Percentiles rank a stretch among this genome's conserved stretches.
These are phyloP conservation scores for Portunus trituberculatus DNA, from an alignment of 1,140 invertebrate species.

Conservation along the genomic window DNA sequence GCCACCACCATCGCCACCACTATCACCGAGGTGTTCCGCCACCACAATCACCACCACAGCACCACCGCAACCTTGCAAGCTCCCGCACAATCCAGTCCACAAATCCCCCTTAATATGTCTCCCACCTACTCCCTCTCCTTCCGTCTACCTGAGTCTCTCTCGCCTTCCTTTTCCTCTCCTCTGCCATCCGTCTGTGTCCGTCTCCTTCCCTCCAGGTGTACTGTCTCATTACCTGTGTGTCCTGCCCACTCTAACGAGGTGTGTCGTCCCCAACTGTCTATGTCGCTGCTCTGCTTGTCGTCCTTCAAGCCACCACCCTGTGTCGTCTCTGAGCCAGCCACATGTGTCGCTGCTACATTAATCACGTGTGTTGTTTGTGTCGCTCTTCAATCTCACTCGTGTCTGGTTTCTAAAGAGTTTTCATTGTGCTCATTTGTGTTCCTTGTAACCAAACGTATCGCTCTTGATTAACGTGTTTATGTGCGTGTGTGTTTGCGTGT, in stretches of 20 bases:
- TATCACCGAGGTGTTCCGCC: not conserved
- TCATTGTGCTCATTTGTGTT: not conserved
- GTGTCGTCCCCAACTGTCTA: not conserved
- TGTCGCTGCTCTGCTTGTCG: conserved; percentile 8
- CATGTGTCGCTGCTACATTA: not conserved
- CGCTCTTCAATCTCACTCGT: not conserved
- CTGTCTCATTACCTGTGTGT: conserved; percentile 21
- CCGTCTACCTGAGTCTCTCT: not conserved
- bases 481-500: not conserved
- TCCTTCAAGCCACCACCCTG: not conserved
- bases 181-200: not conserved
- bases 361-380: not conserved
- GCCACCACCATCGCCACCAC: not conserved
- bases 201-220: not conserved
- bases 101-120: not conserved
- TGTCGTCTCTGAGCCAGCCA: not conserved
- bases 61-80: not conserved
- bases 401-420: not conserved
- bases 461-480: not conserved
- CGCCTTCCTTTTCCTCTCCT: not conserved
- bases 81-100: not conserved
- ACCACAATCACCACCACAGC: not conserved
- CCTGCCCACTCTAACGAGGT: not conserved
- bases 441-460: not conserved
- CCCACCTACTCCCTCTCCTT: not conserved